Evolutionary conservation across 2,113 vertebrate genomes (phyloP).

Genomic region (Entomyzon cyanotis): DNA sequence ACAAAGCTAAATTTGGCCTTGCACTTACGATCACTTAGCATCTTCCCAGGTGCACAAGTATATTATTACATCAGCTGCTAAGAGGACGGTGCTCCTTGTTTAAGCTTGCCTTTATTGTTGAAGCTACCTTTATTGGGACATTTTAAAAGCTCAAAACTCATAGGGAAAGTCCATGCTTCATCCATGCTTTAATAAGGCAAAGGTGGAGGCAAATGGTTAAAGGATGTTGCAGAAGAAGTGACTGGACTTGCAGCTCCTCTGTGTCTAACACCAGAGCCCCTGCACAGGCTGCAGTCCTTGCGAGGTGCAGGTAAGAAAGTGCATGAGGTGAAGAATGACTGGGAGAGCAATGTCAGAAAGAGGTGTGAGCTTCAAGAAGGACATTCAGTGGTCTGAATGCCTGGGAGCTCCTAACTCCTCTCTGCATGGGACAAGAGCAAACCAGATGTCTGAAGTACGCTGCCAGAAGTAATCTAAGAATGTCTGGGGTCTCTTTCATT

Average conservation of each 20-base stretch:
- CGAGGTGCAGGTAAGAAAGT: not conserved
- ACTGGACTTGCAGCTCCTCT: not conserved
- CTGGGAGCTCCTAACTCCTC: not conserved
- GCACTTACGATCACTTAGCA: not conserved
- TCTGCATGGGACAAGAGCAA: not conserved
- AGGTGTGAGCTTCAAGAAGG: not conserved
- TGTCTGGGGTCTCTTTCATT: not conserved
- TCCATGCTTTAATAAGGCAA: not conserved
- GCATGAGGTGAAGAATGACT: not conserved
- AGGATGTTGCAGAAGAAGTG: not conserved
- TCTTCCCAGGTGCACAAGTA: not conserved
- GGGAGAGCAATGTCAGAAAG: not conserved
- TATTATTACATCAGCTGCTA: not conserved
- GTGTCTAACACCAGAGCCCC: not conserved
- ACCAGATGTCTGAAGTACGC: not conserved
- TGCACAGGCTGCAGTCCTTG: not conserved
- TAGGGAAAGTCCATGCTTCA: not conserved
- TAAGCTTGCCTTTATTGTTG: not conserved
- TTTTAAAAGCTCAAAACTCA: not conserved
- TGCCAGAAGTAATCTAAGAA: not conserved
- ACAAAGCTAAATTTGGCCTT: not conserved
- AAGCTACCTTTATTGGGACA: not conserved
- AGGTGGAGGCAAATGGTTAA: not conserved
- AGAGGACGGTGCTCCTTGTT: not conserved
- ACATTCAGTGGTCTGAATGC: not conserved